Conservation (phyloP, 2,113 vertebrate species). For the Anthoscopus minutus region DNA sequence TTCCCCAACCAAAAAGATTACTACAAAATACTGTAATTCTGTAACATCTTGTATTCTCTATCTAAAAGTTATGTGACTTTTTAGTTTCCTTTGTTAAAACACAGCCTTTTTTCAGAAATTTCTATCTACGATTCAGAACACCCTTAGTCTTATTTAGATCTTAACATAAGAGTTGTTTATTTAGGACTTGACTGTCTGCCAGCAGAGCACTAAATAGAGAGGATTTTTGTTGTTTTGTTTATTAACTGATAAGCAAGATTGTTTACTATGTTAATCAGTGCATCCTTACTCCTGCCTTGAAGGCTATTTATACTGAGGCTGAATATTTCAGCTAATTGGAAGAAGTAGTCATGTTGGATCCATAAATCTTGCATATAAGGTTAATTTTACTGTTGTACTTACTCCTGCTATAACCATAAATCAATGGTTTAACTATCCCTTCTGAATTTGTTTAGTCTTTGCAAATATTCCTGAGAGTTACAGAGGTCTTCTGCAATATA, state of each 20-base stretch:
- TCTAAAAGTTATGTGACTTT: background rate
- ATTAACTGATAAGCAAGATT: constrained; percentile 48
- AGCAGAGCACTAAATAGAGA: constrained; percentile 15
- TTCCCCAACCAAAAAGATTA: background rate
- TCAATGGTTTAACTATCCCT: background rate
- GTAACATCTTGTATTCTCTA: background rate
- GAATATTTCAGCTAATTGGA: constrained; percentile 58
- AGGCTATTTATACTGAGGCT: constrained; percentile 28
- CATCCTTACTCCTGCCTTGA: constrained; percentile 20
- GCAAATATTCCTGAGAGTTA: background rate
- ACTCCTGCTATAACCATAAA: constrained; percentile 2
- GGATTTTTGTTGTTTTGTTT: background rate
- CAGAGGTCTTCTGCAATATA: background rate
- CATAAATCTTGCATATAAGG: constrained; percentile 48
- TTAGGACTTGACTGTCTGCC: constrained; percentile 7
- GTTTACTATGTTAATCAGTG: constrained; percentile 41
- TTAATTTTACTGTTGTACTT: constrained; percentile 36
- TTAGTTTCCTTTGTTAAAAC: background rate
- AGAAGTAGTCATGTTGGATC: background rate
- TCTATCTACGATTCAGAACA: background rate
- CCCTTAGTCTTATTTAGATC: background rate
- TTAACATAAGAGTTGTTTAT: constrained; percentile 9
- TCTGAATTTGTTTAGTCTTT: background rate
- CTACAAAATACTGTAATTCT: background rate
- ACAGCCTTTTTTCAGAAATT: background rate